phyloP scores from a whole-genome alignment of 2,113 vertebrate species.

The Rhynchopsitta pachyrhyncha region DNA sequence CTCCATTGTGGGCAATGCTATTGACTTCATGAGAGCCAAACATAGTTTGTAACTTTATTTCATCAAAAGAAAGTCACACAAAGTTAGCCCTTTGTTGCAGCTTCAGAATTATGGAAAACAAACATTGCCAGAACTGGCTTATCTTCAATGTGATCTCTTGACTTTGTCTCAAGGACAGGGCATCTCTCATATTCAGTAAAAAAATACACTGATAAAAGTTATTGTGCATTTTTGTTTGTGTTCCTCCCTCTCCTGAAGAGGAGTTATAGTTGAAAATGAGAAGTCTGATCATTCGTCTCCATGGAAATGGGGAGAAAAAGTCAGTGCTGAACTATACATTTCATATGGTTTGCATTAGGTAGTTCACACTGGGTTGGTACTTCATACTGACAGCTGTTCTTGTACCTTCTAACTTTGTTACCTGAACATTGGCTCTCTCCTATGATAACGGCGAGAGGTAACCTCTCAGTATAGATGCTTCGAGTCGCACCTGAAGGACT shows the following conservation, averaged over 20 bases:
- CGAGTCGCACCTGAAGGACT: not conserved
- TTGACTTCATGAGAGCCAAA: not conserved
- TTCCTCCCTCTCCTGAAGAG: not conserved
- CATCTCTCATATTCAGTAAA: not conserved
- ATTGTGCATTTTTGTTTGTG: not conserved
- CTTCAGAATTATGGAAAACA: not conserved
- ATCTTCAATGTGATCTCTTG: not conserved
- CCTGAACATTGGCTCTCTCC: not conserved
- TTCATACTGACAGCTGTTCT: not conserved
- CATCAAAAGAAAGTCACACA: not conserved
- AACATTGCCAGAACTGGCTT: not conserved
- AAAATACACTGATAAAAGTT: accelerated
- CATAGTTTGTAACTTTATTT: not conserved
- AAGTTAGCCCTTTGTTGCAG: not conserved
- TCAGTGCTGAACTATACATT: not conserved
- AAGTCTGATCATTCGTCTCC: not conserved
- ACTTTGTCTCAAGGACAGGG: not conserved
- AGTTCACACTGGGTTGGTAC: not conserved
- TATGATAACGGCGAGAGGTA: not conserved
- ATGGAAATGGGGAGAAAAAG: not conserved
- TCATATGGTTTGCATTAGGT: not conserved
- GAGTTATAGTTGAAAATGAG: not conserved
- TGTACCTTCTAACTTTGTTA: not conserved
- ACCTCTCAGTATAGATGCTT: not conserved
- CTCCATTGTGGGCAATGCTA: not conserved